Percentiles rank a stretch among this genome's conserved stretches.
Evolutionary conservation across 1,140 invertebrate species (phyloP).

Genomic region (Polyergus mexicanus): DNA sequence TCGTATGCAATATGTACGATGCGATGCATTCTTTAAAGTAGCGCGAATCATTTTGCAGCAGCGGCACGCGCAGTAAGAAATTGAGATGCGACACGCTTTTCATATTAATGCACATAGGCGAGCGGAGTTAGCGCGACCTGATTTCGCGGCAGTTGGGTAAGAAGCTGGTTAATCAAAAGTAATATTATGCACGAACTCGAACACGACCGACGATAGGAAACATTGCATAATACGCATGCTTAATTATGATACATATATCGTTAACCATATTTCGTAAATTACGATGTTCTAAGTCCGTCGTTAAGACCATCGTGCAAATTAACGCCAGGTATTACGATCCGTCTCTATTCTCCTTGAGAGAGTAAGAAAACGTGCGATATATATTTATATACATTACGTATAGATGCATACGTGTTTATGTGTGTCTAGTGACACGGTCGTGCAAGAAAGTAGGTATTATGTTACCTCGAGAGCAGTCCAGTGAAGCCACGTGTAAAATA

Average conservation of each 20-base stretch:
- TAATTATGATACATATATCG: constrained; percentile 48
- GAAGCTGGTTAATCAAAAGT: constrained; percentile 60
- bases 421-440: background rate
- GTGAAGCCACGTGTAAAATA: constrained; percentile 48
- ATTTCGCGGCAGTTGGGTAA: constrained; percentile 45
- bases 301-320: constrained; percentile 47
- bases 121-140: constrained; percentile 35
- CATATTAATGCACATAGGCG: constrained; percentile 48
- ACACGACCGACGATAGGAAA: constrained; percentile 27
- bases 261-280: constrained; percentile 48
- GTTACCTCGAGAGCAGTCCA: constrained; percentile 34
- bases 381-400: background rate
- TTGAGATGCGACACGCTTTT: constrained; percentile 43
- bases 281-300: constrained; percentile 43
- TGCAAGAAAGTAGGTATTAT: constrained; percentile 40
- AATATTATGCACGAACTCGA: constrained; percentile 33
- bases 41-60: constrained; percentile 44
- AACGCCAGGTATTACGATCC: constrained; percentile 40
- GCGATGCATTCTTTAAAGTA: constrained; percentile 42
- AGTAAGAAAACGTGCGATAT: background rate
- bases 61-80: constrained; percentile 48
- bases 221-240: constrained; percentile 46
- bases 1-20: constrained; percentile 17
- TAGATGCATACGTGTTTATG: background rate
- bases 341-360: constrained; percentile 12